Evolutionary conservation across 2,797 vertebrate species (phyloP).

Genomic region (Sebastes iracundus): DNA sequence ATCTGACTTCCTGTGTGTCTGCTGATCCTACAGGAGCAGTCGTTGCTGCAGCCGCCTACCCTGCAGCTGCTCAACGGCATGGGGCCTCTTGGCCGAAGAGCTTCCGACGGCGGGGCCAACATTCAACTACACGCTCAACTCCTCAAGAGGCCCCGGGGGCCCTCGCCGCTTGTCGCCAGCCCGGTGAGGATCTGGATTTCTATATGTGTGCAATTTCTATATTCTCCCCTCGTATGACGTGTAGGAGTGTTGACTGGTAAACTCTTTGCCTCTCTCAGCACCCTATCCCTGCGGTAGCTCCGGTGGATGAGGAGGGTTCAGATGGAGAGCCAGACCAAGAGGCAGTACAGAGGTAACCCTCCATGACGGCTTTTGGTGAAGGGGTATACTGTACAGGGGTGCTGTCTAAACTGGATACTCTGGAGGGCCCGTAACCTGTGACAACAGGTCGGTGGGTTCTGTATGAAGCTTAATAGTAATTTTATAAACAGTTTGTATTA

Average conservation of each 20-base stretch:
- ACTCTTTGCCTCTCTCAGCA: conserved; percentile 75
- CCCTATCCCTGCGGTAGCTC: conserved; percentile 94
- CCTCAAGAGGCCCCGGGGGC: conserved; percentile 94
- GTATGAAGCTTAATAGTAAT: background rate
- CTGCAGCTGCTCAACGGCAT: conserved; percentile 97
- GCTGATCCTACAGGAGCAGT: conserved; percentile 88
- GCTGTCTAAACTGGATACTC: conserved; percentile 62
- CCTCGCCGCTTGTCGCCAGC: conserved; percentile 93
- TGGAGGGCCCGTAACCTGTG: conserved; percentile 43
- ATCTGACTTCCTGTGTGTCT: background rate
- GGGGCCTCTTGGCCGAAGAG: conserved; percentile 95
- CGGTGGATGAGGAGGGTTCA: conserved; percentile 98
- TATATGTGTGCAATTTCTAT: background rate
- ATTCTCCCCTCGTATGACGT: background rate
- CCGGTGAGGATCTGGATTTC: conserved; percentile 80
- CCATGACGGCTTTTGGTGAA: conserved; percentile 42
- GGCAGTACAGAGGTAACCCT: conserved; percentile 95
- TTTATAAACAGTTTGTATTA: background rate
- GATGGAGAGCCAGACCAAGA: conserved; percentile 98
- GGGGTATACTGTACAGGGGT: conserved; percentile 41
- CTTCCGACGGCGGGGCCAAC: conserved; percentile 96
- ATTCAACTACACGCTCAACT: conserved; percentile 98
- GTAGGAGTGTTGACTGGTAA: conserved; percentile 19
- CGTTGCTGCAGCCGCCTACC: conserved; percentile 94
- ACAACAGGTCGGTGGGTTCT: background rate